These are phyloP conservation scores for Avahi laniger DNA, from an alignment of 2,797 vertebrate genomes.

Conservation along the genomic window DNA sequence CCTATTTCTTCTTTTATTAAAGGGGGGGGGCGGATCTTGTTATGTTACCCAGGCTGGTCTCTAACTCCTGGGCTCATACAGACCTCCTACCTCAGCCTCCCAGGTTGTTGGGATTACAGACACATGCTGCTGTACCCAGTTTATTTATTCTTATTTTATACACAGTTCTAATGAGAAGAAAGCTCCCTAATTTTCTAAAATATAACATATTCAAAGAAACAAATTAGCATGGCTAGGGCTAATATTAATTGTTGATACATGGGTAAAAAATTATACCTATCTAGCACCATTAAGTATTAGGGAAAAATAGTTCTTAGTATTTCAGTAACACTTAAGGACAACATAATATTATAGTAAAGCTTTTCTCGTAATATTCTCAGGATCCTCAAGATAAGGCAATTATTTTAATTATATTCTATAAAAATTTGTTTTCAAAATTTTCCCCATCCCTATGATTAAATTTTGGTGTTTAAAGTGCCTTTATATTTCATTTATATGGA, in stretches of 20 bases:
- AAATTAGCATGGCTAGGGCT: background rate
- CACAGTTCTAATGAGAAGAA: background rate
- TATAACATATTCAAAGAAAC: background rate
- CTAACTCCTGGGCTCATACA: background rate
- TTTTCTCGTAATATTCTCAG: background rate
- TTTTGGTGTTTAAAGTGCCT: background rate
- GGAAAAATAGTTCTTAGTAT: background rate
- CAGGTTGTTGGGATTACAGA: background rate
- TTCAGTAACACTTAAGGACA: background rate
- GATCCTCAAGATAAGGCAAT: background rate
- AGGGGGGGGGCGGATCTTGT: fast-evolving
- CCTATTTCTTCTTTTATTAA: background rate
- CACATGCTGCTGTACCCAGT: background rate
- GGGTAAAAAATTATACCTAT: background rate
- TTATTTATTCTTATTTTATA: background rate
- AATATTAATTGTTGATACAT: background rate
- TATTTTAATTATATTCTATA: conserved; percentile 25
- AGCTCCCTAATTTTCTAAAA: background rate
- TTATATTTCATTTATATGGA: conserved; percentile 5
- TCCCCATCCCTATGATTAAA: background rate
- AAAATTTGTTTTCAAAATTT: background rate
- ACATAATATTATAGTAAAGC: background rate
- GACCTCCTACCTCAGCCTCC: background rate
- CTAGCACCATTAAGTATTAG: background rate
- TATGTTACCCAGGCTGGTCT: background rate